Percentiles rank a stretch among this genome's conserved stretches.
phyloP scores from a whole-genome alignment of 2,888 invertebrate genomes.

The Lymantria monacha region DNA sequence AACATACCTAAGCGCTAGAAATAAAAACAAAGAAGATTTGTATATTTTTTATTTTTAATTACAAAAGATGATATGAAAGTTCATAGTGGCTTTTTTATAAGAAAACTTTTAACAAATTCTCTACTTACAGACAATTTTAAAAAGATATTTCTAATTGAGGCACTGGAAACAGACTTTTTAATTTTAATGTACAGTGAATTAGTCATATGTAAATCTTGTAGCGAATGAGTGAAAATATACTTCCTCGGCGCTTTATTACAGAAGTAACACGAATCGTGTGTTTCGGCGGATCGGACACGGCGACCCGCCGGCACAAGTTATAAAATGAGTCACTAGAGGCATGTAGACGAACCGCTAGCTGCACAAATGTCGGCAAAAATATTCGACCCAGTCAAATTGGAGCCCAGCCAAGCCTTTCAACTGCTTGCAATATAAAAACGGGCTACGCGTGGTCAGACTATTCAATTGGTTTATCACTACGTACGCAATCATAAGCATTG shows the following conservation, averaged over 20 bases:
- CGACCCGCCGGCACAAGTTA: slow-evolving; percentile 37
- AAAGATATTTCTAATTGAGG: too few species aligned
- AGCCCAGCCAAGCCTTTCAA: slow-evolving; percentile 36
- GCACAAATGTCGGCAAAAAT: slow-evolving; percentile 25
- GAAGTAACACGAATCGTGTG: slow-evolving; percentile 24
- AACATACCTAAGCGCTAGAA: too few species aligned
- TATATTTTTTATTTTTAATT: too few species aligned
- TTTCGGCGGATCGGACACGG: slow-evolving; percentile 19
- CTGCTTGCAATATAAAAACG: slow-evolving; percentile 35
- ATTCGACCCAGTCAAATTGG: slow-evolving; percentile 34
- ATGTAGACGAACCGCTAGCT: slow-evolving; percentile 28
- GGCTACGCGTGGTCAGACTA: slow-evolving; percentile 34
- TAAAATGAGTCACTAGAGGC: slow-evolving; percentile 40
- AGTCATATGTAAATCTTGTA: slow-evolving; percentile 1
- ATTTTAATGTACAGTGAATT: too few species aligned
- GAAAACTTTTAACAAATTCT: too few species aligned
- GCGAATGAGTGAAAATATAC: slow-evolving; percentile 10
- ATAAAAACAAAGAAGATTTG: too few species aligned
- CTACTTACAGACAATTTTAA: too few species aligned
- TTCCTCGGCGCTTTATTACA: slow-evolving; percentile 20
- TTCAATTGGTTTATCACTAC: slow-evolving; percentile 38
- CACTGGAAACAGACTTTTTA: too few species aligned
- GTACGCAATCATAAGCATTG: slow-evolving; percentile 22
- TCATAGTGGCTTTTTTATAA: too few species aligned
- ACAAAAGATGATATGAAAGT: too few species aligned